These are phyloP conservation scores for Leptestheria dahalacensis DNA, from an alignment of 1,140 invertebrate species.

Conservation along the genomic window DNA sequence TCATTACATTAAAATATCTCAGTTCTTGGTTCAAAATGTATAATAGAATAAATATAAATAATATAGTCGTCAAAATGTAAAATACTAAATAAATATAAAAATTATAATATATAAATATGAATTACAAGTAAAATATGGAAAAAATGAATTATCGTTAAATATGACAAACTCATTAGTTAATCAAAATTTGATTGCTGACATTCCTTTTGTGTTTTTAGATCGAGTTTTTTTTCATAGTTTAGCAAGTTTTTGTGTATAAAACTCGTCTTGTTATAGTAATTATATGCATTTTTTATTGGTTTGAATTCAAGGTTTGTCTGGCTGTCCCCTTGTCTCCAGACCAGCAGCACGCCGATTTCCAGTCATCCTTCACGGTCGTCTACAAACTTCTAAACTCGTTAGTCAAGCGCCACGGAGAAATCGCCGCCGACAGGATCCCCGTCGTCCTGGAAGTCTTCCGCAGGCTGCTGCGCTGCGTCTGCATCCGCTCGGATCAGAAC, in stretches of 20 bases:
- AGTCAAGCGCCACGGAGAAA: conserved; percentile 13
- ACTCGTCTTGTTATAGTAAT: background rate
- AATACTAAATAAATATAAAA: too few relatives aligned
- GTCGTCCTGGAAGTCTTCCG: conserved; percentile 10
- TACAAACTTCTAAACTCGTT: conserved; percentile 12
- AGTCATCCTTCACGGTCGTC: conserved; percentile 2
- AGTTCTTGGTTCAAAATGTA: too few relatives aligned
- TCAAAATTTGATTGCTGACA: too few relatives aligned
- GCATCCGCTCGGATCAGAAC: conserved; percentile 7
- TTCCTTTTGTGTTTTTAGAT: background rate
- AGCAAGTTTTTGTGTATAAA: background rate
- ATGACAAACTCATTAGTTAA: too few relatives aligned
- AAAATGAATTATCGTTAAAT: too few relatives aligned
- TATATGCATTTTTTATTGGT: background rate
- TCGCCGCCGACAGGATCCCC: conserved; percentile 14
- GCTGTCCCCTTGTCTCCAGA: conserved; percentile 1
- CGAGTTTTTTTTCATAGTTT: background rate
- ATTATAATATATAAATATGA: too few relatives aligned
- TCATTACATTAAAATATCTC: too few relatives aligned
- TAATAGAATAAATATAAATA: too few relatives aligned
- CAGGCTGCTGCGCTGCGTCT: background rate
- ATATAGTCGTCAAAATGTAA: too few relatives aligned
- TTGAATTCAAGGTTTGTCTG: too few relatives aligned
- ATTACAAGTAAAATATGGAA: too few relatives aligned
- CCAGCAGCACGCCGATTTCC: background rate